These are phyloP conservation scores for Ptychochromis oligacanthus DNA, from an alignment of 2,113 vertebrate genomes.

Conservation along the genomic window DNA sequence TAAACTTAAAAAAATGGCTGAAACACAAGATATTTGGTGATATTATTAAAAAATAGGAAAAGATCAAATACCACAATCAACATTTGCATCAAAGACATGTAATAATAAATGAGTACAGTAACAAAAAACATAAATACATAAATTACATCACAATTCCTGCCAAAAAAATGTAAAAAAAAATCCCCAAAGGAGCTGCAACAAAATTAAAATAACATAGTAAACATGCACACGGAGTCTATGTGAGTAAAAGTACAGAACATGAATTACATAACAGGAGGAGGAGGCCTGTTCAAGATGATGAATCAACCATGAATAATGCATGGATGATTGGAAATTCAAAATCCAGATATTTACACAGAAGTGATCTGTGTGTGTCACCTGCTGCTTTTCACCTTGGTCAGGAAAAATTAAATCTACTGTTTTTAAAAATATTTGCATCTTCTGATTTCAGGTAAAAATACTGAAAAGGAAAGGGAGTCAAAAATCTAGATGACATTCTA, in stretches of 20 bases:
- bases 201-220: neutral
- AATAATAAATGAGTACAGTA: neutral
- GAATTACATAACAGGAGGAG: conserved; percentile 4
- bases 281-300: neutral
- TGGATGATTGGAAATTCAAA: neutral
- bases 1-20: neutral
- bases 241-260: neutral
- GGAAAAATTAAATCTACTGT: neutral
- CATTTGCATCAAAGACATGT: neutral
- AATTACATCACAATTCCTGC: neutral
- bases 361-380: neutral
- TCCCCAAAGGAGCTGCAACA: neutral
- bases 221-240: neutral
- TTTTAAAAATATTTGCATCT: neutral
- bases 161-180: neutral
- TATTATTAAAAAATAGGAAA: neutral
- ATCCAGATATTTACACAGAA: neutral
- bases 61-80: neutral
- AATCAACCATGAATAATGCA: conserved; percentile 13
- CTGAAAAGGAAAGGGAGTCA: neutral
- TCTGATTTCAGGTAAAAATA: neutral
- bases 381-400: neutral
- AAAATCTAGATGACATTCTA: neutral
- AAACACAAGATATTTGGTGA: neutral
- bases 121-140: too few species aligned